Percentiles rank a stretch among this genome's conserved stretches.
Conservation (phyloP, 2,888 invertebrate species). For the Himalopsyche kuldschensis region DNA sequence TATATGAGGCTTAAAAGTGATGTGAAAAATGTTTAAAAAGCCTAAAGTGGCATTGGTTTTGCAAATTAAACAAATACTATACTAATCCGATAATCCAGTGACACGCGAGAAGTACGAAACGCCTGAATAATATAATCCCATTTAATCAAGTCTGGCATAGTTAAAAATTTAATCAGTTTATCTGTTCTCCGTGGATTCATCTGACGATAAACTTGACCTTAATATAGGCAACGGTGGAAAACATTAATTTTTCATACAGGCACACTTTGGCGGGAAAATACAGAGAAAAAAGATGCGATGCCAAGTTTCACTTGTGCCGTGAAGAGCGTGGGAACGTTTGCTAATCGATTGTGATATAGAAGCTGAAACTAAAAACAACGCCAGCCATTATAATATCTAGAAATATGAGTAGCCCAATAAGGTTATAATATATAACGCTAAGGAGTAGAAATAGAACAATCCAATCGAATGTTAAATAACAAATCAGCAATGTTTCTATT, state of each 20-base stretch:
- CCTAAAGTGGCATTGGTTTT: no score
- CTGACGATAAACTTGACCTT: neutral
- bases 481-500: neutral
- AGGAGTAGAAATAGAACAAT: neutral
- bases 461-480: neutral
- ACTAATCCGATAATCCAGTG: no score
- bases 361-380: neutral
- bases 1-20: no score
- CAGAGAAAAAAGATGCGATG: neutral
- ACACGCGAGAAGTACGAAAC: no score
- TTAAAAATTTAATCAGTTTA: no score
- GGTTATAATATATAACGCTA: neutral
- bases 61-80: no score
- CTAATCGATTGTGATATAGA: neutral
- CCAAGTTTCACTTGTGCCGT: neutral
- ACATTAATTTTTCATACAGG: neutral
- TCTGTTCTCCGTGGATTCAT: no score
- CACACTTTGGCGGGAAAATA: neutral
- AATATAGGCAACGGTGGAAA: neutral
- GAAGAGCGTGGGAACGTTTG: neutral
- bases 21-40: no score
- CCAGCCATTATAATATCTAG: neutral
- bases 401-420: neutral
- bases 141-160: no score
- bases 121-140: no score